Base-by-base conservation (phyloP, 2,888 invertebrate species). In the Caprella mutica region DNA sequence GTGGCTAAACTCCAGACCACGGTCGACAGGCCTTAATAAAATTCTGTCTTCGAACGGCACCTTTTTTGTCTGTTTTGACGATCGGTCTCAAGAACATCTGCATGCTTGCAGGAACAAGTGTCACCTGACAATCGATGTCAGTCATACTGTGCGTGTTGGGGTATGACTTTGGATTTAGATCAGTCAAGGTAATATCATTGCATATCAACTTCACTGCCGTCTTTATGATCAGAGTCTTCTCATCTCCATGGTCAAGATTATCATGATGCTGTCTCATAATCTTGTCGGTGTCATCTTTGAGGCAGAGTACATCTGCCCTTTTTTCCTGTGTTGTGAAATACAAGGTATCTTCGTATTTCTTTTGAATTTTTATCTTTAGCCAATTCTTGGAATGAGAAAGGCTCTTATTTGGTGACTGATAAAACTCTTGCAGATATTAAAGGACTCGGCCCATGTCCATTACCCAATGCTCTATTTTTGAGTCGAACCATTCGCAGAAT, bases 211-310 rank as follows among this genome's bases (percentile, higher is more conserved):
- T 42, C 14, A 23, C 39, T 40, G 52, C 52, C n/a, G n/a, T 52
- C 40, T 52, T 53, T 53, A 53, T 53, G 40, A 39, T 52, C 24
- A 39, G 52, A 52, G 27, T 52, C 40, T 39, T 52, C 52, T 52
- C 40, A 38, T 52, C 40, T 52, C 52, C 52, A 52, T 24, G 26
- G 14, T 54, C 44, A 54, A 44, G 19, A 44, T 54, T 46, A 46
- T 44, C 44, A 44, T 46, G 55, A 54, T 54, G 54, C 30, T 54
- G 43, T 44, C 44, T 29, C 43, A 54, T 30, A 29, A 54, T 54
- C n/a, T 44, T 44, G 33, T 26, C 24, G n/a, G 46, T 55, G 17
- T 26, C 24, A n/a, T 55, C 46, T 55, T 55, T n/a, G n/a, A 53
- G 24, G 30, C 53, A 53, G 42, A 53, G 42, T 33, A 42, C 42